Conservation (phyloP, 2,888 invertebrate genomes). For the Drosophila meridionalis region DNA sequence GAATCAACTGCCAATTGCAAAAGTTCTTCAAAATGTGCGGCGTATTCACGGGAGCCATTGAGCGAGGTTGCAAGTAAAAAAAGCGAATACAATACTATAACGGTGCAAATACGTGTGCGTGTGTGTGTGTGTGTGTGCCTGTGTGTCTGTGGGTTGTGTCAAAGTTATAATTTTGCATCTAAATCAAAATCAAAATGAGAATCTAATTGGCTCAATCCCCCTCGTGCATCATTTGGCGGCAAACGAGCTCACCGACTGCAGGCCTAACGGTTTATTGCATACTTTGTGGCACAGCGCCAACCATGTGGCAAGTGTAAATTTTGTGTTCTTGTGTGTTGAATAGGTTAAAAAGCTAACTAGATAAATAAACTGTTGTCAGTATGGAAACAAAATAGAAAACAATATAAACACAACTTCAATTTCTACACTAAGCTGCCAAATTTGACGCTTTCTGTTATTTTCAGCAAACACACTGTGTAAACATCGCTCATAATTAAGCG, state of each 20-base stretch:
- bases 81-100: conserved; percentile 18
- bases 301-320: background rate
- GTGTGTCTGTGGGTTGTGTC: conserved; percentile 3
- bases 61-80: conserved; percentile 16
- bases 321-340: background rate
- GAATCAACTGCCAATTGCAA: conserved; percentile 61
- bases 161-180: background rate
- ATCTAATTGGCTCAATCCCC: background rate
- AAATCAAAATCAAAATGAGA: background rate
- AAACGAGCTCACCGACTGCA: background rate
- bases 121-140: conserved; percentile 8
- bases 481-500: background rate
- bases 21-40: conserved; percentile 54
- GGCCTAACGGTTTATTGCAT: conserved; percentile 3
- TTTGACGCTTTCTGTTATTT: background rate
- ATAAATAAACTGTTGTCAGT: background rate
- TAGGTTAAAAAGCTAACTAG: background rate
- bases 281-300: conserved; percentile 12
- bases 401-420: background rate
- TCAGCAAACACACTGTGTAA: conserved; percentile 8
- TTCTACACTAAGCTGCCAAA: background rate
- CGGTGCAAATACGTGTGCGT: conserved; percentile 14
- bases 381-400: background rate
- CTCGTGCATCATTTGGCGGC: background rate
- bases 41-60: conserved; percentile 43